Evolutionary conservation across 2,888 invertebrate genomes (phyloP), one percentile per base, ranked within the genome.

Genomic region (Rhamnusium bicolor): DNA sequence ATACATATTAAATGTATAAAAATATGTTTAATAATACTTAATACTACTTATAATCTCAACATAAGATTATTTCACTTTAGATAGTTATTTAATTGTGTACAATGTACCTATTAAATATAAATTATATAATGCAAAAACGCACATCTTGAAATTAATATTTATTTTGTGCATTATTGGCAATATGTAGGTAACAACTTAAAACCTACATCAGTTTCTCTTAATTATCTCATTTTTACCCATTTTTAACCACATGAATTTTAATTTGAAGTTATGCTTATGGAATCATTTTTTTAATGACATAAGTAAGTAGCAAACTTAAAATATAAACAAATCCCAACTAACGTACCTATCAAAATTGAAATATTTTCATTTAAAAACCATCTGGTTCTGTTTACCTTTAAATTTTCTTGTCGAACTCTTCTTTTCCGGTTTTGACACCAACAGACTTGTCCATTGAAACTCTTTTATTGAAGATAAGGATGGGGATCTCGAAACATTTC

Each of bases 381-480:
- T n/a, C n/a, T n/a, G n/a, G n/a, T n/a, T 46, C 8, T 19, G 14
- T 58, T 63, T 56, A 74, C 78, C 78, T 75, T 74, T 76, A 27
- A 51, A 62, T 56, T 77, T 75, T 53, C 69, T 72, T 46, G 74
- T 74, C 49, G 70, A 61, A 77, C 80, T 83, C 73, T 78, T 73
- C 46, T 77, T 81, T 58, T 73, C 79, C 16, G 81, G 76, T 66
- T 74, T 79, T 10, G 86, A 86, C 47, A 86, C 82, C 51, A 88
- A 78, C 61, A 88, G 76, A 65, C 81, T 81, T n/a, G 85, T 84
- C 88, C 88, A 88, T 74, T 84, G 85, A 73, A 86, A 90, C 77
- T 91, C 90, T 78, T 88, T 85, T 53, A 90, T 87, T n/a, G 91
- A 91, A 67, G 90, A 89, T 71, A 90, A 86, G 47, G 92, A 91